Conservation (phyloP, 2,113 vertebrate species). For the Myotis lucifugus region DNA sequence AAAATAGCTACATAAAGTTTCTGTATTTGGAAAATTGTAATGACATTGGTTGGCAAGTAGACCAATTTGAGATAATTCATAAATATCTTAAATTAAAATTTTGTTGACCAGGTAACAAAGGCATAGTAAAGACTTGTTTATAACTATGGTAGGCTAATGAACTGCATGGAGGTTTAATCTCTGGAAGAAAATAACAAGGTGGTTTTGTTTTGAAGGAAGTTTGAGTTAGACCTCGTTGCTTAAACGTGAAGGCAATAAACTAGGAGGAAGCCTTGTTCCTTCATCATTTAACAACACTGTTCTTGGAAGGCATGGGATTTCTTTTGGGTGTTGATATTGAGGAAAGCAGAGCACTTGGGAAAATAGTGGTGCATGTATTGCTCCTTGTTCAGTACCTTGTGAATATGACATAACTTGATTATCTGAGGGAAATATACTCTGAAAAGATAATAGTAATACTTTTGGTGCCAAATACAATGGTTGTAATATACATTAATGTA, state of each 20-base stretch:
- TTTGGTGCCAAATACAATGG: neutral
- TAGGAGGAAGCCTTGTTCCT: neutral
- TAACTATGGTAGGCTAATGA: neutral
- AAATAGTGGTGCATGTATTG: neutral
- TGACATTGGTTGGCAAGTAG: neutral
- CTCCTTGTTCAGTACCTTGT: neutral
- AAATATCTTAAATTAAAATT: neutral
- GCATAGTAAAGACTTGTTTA: neutral
- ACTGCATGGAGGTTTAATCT: neutral
- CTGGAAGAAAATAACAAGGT: neutral
- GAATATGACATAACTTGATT: too few species aligned
- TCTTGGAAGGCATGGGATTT: neutral
- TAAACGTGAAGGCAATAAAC: neutral
- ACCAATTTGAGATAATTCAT: neutral
- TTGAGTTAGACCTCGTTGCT: neutral
- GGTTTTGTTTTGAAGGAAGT: constrained; percentile 12
- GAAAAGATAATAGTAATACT: neutral
- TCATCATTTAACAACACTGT: neutral
- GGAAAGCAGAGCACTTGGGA: neutral
- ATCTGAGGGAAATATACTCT: too few species aligned
- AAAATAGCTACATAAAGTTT: neutral
- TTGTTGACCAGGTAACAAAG: neutral
- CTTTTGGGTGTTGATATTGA: neutral
- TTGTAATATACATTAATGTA: neutral
- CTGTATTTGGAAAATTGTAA: neutral